Conservation (phyloP, 2,888 invertebrate species). For the Dendrolimus houi region DNA sequence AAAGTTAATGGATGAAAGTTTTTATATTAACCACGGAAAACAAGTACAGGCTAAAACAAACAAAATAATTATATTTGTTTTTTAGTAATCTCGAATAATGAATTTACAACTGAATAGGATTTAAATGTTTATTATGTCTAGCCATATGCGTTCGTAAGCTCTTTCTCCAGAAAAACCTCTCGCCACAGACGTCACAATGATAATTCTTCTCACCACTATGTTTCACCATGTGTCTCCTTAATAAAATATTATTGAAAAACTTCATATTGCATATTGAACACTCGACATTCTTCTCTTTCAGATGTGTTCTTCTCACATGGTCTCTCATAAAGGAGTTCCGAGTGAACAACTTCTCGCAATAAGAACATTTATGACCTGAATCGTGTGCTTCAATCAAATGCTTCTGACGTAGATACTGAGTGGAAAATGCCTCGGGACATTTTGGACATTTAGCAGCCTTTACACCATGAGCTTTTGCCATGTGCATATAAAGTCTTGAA, state of each 20-base stretch:
- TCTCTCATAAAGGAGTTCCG: conserved; percentile 59
- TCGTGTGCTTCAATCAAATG: conserved; percentile 73
- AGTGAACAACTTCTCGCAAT: conserved; percentile 59
- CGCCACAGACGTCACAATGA: conserved; percentile 78
- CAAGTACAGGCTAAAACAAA: too few species aligned
- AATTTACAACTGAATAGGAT: conserved; percentile 22
- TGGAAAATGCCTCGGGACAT: conserved; percentile 63
- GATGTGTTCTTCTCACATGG: conserved; percentile 56
- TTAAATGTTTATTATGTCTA: conserved; percentile 45
- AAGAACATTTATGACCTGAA: conserved; percentile 58
- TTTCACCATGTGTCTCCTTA: conserved; percentile 61
- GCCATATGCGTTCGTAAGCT: conserved; percentile 76
- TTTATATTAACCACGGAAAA: too few species aligned
- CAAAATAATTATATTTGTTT: too few species aligned
- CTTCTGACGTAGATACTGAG: conserved; percentile 67
- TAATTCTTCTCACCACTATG: conserved; percentile 73
- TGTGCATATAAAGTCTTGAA: conserved; percentile 63
- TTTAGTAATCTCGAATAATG: too few species aligned
- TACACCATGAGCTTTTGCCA: conserved; percentile 62
- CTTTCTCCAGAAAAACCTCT: conserved; percentile 77
- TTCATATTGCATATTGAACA: conserved; percentile 63
- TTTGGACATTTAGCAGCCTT: conserved; percentile 63
- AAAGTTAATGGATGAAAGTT: too few species aligned
- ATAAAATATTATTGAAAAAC: conserved; percentile 60
- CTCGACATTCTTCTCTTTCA: conserved; percentile 63